Evolutionary conservation across 1,140 invertebrate species (phyloP), one percentile per base, ranked within the genome.

Genomic region (Myzus persicae): DNA sequence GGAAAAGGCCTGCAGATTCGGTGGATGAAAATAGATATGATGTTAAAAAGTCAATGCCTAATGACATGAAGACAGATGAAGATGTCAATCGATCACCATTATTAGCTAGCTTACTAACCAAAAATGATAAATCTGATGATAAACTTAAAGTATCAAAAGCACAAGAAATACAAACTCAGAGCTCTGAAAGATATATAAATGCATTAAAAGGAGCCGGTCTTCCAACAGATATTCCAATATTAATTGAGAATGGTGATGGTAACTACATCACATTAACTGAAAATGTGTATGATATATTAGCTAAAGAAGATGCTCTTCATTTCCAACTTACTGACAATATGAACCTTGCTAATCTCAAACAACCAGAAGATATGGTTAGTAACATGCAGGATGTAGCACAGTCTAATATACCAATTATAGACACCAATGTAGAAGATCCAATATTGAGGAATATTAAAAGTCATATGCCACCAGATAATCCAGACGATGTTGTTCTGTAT

Each of bases 191-290:
- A 90, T 96, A 96, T 90, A 95, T 96, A 31, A 96, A 96, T 94
- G 95, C 96, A 11, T 94, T 96, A 46, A 96, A 96, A 94, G 96
- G 94, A 93, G 95, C 96, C 14, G 96, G 96, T 22, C 94, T 96
- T 38, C 96, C 96, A 5, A 96, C 96, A 36, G 95, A 96, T 94
- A 94, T 96, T 42, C 96, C 96, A 8, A 96, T 96, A 94, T 94
- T 96, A 9, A 95, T 96, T 89, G 96, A 96, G 94, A 96, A 95
- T 59, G 96, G 96, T 22, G 96, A 96, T 94, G 96, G 96, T 0
- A 96, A 95, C 2, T 96, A 96, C 93, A 95, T 96, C 14, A 96
- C 96, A 84, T 95, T 96, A 20, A 96, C 96, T 93, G 96, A 96
- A 95, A 95, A 96, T 95, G 95, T 96, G 42, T 95, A 96, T 40